Percentiles rank a stretch among this genome's conserved stretches.
These are phyloP conservation scores for Loripinus fragilis DNA, from an alignment of 2,888 invertebrate species.

Conservation along the genomic window DNA sequence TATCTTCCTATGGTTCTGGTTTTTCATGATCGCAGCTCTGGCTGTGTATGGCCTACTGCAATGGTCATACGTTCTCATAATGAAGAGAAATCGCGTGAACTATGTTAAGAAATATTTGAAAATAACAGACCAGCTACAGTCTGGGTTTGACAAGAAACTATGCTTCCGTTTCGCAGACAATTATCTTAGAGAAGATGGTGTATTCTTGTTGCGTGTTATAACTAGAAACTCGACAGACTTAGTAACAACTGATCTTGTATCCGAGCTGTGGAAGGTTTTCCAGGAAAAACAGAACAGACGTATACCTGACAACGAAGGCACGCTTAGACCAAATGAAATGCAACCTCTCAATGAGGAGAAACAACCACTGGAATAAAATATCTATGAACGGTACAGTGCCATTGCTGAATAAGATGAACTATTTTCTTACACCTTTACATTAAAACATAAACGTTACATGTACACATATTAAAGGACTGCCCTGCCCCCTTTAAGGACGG, in stretches of 20 bases:
- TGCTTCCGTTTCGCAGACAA: conserved; percentile 73
- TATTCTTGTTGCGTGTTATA: conserved; percentile 73
- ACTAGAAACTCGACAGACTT: conserved; percentile 76
- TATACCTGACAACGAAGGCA: conserved; percentile 52
- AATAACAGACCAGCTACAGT: conserved; percentile 70
- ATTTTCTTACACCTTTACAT: no score
- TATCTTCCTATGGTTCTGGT: conserved; percentile 79
- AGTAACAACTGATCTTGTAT: conserved; percentile 73
- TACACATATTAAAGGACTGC: no score
- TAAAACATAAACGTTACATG: no score
- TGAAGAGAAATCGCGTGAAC: conserved; percentile 64
- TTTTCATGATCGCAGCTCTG: conserved; percentile 68
- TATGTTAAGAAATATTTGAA: conserved; percentile 76
- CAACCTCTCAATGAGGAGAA: conserved; percentile 53
- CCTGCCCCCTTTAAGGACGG: no score
- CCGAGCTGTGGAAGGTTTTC: conserved; percentile 72
- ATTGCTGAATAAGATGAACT: background rate
- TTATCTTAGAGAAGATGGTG: conserved; percentile 76
- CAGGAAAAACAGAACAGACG: conserved; percentile 66
- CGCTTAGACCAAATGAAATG: conserved; percentile 54
- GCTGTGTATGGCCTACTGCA: conserved; percentile 65
- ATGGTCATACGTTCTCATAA: conserved; percentile 71
- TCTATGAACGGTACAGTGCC: background rate
- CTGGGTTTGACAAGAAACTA: conserved; percentile 70
- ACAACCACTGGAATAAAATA: conserved; percentile 31